Conservation (phyloP, 2,797 vertebrate genomes). For the Poeciliopsis gracilis region DNA sequence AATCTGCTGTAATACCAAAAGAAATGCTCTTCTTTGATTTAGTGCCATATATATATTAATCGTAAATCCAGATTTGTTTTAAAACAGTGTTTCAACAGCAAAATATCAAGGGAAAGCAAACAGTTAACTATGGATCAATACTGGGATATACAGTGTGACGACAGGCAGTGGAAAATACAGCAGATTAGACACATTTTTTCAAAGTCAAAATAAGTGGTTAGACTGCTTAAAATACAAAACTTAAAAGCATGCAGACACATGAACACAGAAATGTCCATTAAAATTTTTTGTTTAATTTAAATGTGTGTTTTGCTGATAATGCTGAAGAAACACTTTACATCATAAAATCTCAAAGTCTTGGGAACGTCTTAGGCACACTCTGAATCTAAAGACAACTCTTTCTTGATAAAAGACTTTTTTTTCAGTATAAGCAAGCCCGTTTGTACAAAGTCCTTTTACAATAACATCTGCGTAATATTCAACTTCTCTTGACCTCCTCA, state of each 20-base stretch:
- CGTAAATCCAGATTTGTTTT: slow-evolving; percentile 28
- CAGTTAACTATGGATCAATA: slow-evolving; percentile 48
- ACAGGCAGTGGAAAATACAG: slow-evolving; percentile 43
- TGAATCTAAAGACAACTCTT: slow-evolving; percentile 45
- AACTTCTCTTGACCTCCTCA: slow-evolving; percentile 46
- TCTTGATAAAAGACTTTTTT: slow-evolving; percentile 44
- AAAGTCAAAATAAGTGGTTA: slow-evolving; percentile 46
- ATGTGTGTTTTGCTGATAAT: slow-evolving; percentile 38
- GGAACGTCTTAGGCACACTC: slow-evolving; percentile 64
- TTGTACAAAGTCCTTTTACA: slow-evolving; percentile 37
- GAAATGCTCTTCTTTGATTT: slow-evolving; percentile 36
- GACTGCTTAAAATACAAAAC: slow-evolving; percentile 49
- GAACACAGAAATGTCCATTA: slow-evolving; percentile 35
- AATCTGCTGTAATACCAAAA: slow-evolving; percentile 36
- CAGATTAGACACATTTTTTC: slow-evolving; percentile 37
- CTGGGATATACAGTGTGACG: slow-evolving; percentile 40
- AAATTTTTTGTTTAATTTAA: slow-evolving; percentile 25
- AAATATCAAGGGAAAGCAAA: slow-evolving; percentile 16
- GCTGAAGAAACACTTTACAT: slow-evolving; percentile 48
- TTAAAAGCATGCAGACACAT: slow-evolving; percentile 68
- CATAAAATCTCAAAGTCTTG: slow-evolving; percentile 51
- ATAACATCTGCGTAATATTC: slow-evolving; percentile 37
- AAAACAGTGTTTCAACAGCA: slow-evolving; percentile 25
- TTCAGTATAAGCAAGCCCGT: slow-evolving; percentile 55
- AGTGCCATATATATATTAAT: slow-evolving; percentile 35